phyloP scores from a whole-genome alignment of 2,113 vertebrate genomes.

The Pangasianodon gigas region DNA sequence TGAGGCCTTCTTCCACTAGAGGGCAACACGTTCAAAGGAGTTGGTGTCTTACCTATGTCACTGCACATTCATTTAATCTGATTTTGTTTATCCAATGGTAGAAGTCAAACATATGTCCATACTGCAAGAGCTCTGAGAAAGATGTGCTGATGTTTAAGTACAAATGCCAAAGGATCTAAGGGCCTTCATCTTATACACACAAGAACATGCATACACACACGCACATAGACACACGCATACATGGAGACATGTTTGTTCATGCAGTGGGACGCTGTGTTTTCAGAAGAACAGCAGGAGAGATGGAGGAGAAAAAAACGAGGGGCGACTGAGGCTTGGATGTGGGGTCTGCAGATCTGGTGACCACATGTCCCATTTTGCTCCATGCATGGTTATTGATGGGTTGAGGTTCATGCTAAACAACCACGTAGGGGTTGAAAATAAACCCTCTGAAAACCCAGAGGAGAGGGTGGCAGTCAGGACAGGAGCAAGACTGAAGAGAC shows the following conservation, averaged over 20 bases:
- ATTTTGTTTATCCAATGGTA: conserved; percentile 16
- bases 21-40: conserved; percentile 68
- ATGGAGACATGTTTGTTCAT: conserved; percentile 71
- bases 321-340: conserved; percentile 20
- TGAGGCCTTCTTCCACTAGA: conserved; percentile 59
- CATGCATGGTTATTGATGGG: conserved; percentile 61
- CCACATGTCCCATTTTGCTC: conserved; percentile 74
- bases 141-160: neutral
- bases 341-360: conserved; percentile 67
- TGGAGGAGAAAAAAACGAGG: conserved; percentile 19
- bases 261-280: conserved; percentile 65
- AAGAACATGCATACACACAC: conserved; percentile 57
- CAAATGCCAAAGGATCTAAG: conserved; percentile 15
- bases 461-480: conserved; percentile 59
- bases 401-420: conserved; percentile 69
- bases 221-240: conserved; percentile 54
- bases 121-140: neutral
- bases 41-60: conserved; percentile 46
- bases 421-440: conserved; percentile 64
- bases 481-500: conserved; percentile 53
- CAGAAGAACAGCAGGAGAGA: conserved; percentile 63
- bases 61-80: neutral
- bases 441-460: conserved; percentile 65
- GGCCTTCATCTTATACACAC: conserved; percentile 30
- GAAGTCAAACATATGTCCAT: conserved; percentile 23